Evolutionary conservation across 2,888 invertebrate genomes (phyloP).

Genomic region (Acleris holmiana): DNA sequence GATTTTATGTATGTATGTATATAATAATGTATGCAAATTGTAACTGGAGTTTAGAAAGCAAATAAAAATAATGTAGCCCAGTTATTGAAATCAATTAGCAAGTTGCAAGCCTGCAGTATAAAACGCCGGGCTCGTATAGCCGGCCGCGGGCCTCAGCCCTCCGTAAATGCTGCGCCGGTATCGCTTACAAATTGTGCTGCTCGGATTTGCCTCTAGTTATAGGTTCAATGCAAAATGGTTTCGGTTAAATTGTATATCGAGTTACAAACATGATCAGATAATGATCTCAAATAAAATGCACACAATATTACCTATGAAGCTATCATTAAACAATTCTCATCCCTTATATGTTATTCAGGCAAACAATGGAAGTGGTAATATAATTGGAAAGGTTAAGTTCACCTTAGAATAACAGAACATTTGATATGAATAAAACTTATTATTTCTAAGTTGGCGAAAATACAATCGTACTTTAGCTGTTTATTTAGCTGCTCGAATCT

Average conservation of each 20-base stretch:
- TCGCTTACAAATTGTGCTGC: slow-evolving; percentile 39
- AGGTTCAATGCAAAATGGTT: background rate
- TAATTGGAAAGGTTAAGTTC: too few relatives aligned
- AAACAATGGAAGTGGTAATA: too few relatives aligned
- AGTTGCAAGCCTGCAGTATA: background rate
- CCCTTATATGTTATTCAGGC: too few relatives aligned
- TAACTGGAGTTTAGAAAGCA: too few relatives aligned
- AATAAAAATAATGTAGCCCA: background rate
- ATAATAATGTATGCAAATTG: too few relatives aligned
- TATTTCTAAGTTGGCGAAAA: background rate
- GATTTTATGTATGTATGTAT: too few relatives aligned
- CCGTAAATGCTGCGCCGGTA: slow-evolving; percentile 36
- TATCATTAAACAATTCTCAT: too few relatives aligned
- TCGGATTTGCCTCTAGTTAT: slow-evolving; percentile 18
- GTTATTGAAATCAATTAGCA: background rate
- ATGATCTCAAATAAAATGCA: background rate
- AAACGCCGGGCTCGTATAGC: background rate
- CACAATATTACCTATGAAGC: background rate
- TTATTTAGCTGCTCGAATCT: slow-evolving; percentile 3
- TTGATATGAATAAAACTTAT: background rate
- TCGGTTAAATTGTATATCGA: background rate
- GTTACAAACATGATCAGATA: background rate
- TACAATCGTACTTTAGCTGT: background rate
- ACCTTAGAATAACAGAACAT: background rate
- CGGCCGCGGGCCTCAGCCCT: slow-evolving; percentile 1